These are phyloP conservation scores for Diplogasteroides magnus DNA, from an alignment of 1,140 invertebrate genomes.

Conservation along the genomic window DNA sequence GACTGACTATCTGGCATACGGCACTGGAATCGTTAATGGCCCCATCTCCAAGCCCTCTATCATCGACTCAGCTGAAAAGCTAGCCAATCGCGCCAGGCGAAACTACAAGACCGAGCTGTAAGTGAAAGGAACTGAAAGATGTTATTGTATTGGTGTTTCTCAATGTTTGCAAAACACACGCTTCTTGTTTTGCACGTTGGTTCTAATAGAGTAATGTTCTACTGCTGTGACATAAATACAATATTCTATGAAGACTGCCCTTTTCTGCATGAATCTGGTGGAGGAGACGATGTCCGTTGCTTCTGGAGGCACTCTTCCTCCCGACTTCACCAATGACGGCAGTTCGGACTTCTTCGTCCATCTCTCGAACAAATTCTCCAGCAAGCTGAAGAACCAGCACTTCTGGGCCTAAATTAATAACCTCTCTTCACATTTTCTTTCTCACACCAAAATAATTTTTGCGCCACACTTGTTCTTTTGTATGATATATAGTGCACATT, in stretches of 20 bases:
- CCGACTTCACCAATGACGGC: not conserved
- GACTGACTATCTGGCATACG: constrained; percentile 14
- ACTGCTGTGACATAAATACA: too few relatives aligned
- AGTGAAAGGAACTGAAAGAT: not conserved
- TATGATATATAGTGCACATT: too few relatives aligned
- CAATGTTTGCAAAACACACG: too few relatives aligned
- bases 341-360: not conserved
- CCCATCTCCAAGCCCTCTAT: not conserved
- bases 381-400: not conserved
- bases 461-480: too few relatives aligned
- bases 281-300: too few relatives aligned
- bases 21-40: constrained; percentile 9
- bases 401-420: not conserved
- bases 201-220: too few relatives aligned
- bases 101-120: constrained; percentile 13
- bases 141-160: not conserved
- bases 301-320: too few relatives aligned
- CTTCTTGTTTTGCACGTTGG: too few relatives aligned
- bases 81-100: constrained; percentile 20
- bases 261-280: too few relatives aligned
- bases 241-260: too few relatives aligned
- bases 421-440: not conserved
- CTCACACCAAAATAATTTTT: too few relatives aligned
- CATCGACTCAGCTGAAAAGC: constrained; percentile 12
- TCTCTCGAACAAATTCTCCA: not conserved